Conservation (phyloP, 2,888 invertebrate genomes). For the Apamea crenata region DNA sequence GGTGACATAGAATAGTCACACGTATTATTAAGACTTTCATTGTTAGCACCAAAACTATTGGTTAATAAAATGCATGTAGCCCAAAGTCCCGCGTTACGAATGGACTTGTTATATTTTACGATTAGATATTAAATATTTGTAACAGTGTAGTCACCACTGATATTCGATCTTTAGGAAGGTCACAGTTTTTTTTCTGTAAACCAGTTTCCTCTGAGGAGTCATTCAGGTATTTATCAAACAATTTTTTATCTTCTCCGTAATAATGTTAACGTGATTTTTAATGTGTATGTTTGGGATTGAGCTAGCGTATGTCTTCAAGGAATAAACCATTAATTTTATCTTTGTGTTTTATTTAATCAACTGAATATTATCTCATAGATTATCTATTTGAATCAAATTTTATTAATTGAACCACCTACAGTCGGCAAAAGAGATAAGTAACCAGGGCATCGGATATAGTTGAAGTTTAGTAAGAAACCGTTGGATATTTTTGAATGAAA, state of each 20-base stretch:
- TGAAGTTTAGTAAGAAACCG: too few species aligned
- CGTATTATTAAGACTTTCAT: conserved; percentile 74
- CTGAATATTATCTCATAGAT: too few species aligned
- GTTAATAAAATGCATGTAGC: conserved; percentile 82
- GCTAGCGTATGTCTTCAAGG: conserved; percentile 78
- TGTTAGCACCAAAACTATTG: conserved; percentile 66
- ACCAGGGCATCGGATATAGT: too few species aligned
- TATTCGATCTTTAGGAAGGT: conserved; percentile 82
- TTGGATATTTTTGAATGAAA: too few species aligned
- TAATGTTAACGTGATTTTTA: conserved; percentile 79
- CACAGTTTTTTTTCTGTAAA: conserved; percentile 82
- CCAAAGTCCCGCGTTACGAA: conserved; percentile 71
- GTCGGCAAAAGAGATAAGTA: too few species aligned
- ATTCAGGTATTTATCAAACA: conserved; percentile 89
- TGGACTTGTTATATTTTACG: conserved; percentile 79
- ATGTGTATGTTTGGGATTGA: conserved; percentile 79
- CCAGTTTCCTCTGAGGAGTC: conserved; percentile 87
- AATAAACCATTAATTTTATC: conserved; percentile 72
- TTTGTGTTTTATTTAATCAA: conserved; percentile 66
- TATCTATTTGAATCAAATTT: background rate
- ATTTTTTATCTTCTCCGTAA: conserved; percentile 78
- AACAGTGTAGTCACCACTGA: conserved; percentile 83
- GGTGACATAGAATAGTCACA: conserved; percentile 87
- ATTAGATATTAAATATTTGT: conserved; percentile 79
- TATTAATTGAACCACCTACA: too few species aligned